Evolutionary conservation across 1,140 invertebrate species (phyloP), one percentile per base, ranked within the genome.

Genomic region (Drosophila lacteicornis): DNA sequence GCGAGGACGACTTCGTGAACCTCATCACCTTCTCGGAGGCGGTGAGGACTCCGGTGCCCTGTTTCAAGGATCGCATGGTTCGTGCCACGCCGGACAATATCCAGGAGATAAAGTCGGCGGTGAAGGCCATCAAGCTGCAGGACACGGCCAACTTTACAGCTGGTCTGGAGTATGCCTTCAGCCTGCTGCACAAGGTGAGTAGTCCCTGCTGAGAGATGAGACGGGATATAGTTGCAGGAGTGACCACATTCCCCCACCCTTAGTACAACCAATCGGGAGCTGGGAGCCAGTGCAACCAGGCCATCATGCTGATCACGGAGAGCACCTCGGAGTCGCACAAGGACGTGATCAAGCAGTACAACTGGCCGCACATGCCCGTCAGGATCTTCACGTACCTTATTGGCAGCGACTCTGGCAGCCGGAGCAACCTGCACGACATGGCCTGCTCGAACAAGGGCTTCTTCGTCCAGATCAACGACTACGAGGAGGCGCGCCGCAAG

Each of bases 391-490:
- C 98, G 0, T 99, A 99, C 94, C 94, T 99, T 5, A 96, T 99
- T 43, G 99, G 98, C 0, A 96, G 97, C 56, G 98, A 99, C 92
- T 96, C 97, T 0, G 95, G 96, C 8, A 97, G 98, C 83, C 96
- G 95, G 53, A 94, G 95, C 46, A 96, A 98, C 91, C 96, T 99
- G 80, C 95, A 96, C 71, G 97, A 96, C 93, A 99, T 99, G 95
- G 98, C 99, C 11, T 99, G 99, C 94, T 95, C 95, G 19, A 99
- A 99, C 94, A 99, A 99, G 96, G 99, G 97, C 50, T 98, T 97
- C 93, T 97, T 97, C 92, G 96, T 96, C 45, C 96, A 97, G 80
- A 97, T 98, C 69, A 96, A 96, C 49, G 96, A 96, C 47, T 93
- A 95, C 61, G 95, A 97, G 11, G 97, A 98, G 93, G 96, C 98